Base-by-base conservation (phyloP, 2,113 vertebrate genomes). In the Ammodytes marinus region DNA sequence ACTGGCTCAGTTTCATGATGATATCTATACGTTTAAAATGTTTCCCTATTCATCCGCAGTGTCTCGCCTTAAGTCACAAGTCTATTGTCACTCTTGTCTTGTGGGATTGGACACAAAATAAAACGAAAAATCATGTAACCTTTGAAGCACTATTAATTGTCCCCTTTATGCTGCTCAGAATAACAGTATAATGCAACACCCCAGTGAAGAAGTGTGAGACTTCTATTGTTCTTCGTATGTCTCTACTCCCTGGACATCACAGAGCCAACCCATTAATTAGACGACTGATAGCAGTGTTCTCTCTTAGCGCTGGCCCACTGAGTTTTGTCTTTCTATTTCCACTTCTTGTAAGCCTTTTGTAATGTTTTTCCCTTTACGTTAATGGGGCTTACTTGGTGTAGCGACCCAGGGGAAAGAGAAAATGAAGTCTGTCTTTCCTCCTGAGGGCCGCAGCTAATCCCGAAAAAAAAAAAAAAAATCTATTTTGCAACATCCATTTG, bases 211-310 rank as follows among this genome's bases (percentile, higher is more conserved):
- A 53, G 71, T 79, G 84, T 67, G 68, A 88, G 64, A 70, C 64
- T 68, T 63, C 64, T 60, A 74, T 88, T 82, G 67, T 85, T 86
- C 68, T 27, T 78, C 76, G 77, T 52, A 45, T 88, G 83, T 83
- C 67, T 72, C 58, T 1, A 27, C 59, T 93, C 82, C 84, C 87
- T 75, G 76, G 88, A 89, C 87, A 77, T 91, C 69, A 70, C 58
- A 40, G 47, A 79, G 71, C 77, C 81, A 80, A 71, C 82, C 85
- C 85, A 89, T 91, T 92, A 94, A 93, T 93, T 93, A 90, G 88
- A 85, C 86, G 69, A 85, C 70, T 90, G 84, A 92, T 89, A 83
- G 85, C 83, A 77, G 88, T 69, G 87, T 69, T 90, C 74, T 84
- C 61, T 71, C 77, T 92, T 91, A 90, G 83, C 87, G 72, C 86